Base-by-base conservation (phyloP, 2,113 vertebrate genomes). In the human (Homo sapiens) region DNA sequence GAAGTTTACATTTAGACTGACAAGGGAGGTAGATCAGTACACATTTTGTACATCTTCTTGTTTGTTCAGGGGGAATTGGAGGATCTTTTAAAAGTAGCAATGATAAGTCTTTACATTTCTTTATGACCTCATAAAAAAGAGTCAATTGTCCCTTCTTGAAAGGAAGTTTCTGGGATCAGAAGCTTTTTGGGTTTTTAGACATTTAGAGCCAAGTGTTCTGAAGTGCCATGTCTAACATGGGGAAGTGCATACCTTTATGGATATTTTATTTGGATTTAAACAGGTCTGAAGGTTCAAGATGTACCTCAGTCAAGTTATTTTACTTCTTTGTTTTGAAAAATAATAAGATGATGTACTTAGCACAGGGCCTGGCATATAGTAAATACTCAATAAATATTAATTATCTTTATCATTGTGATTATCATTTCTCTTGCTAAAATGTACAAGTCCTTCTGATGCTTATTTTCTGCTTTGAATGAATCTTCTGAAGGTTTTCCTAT, bases 1-100 rank as follows among this genome's bases (percentile, higher is more conserved):
- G 75, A 96, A 89, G 59, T 84, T 84, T 96, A 84, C n/a, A 48
- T 96, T 84, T 59, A 85, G 88, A n/a, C 48, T 90, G 87, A 88
- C 66, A 82, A 8, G 17, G 12, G 11, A 85, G 72, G 97, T 57
- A 78, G 40, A 92, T 70, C 18, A 32, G 84, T 78, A 81, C 12
- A 57, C 38, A 76, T 82, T 85, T 89, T 78, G 55, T 90, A 23
- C 52, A 7, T 52, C 80, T 79, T 40, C 66, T 88, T 45, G 52
- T 52, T 73, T 82, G 50, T 90, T 93, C 73, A 35, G 35, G 79
- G 4, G 3, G 23, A 50, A n/a, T 40, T 70, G 38, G 43, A 12
- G 13, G 6, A 32, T 76, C 5, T 32, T 70, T n/a, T 43, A 82
- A 50, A 14, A 59, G 25, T 11, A 59, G 38, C 6, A 23, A 8